Conservation (phyloP, 1,140 invertebrate genomes). For the Stenopsyche tienmushanensis region DNA sequence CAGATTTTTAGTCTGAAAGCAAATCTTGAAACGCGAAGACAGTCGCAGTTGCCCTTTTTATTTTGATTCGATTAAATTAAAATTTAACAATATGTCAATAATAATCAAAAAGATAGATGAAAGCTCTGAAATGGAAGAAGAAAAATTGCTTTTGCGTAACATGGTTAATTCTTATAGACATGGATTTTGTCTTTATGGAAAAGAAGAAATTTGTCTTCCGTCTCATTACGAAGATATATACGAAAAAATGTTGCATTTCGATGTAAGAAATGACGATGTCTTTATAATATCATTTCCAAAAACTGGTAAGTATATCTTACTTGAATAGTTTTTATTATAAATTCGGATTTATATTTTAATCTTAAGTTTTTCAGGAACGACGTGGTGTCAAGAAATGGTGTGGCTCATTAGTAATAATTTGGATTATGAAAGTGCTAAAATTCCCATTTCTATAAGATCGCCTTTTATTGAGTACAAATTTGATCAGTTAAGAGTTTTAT, state of each 20-base stretch:
- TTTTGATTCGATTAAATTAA: too few relatives aligned
- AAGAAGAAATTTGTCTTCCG: not conserved
- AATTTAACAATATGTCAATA: not conserved
- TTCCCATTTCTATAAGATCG: slow-evolving; percentile 51
- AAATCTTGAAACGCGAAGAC: too few relatives aligned
- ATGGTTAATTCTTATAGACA: not conserved
- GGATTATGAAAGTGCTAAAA: slow-evolving; percentile 55
- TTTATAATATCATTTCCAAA: slow-evolving; percentile 17
- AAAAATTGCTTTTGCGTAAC: not conserved
- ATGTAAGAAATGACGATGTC: slow-evolving; percentile 8
- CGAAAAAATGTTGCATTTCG: not conserved
- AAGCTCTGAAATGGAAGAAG: not conserved
- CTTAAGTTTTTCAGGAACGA: slow-evolving; percentile 56
- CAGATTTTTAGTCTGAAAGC: too few relatives aligned
- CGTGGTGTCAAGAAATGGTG: slow-evolving; percentile 70
- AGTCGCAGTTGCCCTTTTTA: too few relatives aligned
- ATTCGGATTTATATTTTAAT: not conserved
- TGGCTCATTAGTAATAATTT: slow-evolving; percentile 64
- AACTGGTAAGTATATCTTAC: slow-evolving; percentile 5
- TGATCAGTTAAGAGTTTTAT: too few relatives aligned
- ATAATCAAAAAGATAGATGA: not conserved
- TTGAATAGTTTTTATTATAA: too few relatives aligned
- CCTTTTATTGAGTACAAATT: slow-evolving; percentile 53
- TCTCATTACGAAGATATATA: not conserved
- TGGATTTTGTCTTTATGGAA: not conserved